Evolutionary conservation across 2,888 invertebrate species (phyloP), one percentile per base, ranked within the genome.

Genomic region (Cecidostiba fungosa): DNA sequence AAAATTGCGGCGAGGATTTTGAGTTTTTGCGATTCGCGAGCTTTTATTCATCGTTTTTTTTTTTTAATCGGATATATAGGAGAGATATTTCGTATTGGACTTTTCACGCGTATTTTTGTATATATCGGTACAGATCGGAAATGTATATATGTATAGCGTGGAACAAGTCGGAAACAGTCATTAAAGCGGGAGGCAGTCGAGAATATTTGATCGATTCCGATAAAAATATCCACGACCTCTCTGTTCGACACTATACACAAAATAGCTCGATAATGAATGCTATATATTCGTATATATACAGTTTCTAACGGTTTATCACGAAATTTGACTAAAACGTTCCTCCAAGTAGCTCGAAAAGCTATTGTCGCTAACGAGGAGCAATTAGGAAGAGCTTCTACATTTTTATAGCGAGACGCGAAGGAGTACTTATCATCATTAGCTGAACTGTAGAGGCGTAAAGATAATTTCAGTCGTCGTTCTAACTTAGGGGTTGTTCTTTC

Each of bases 181-280:
- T 39, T 47, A 47, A 26, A 23, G 39, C 32, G 12, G 14, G 36
- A 54, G 10, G 10, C 10, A 62, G 36, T 77, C 10, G 50, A n/a
- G n/a, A 62, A 62, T 70, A 50, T 69, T 79, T 50, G 62, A 79
- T 79, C 69, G 69, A 50, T 50, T 32, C n/a, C 69, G 78, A 70
- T 79, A 79, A 69, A 69, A 69, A 69, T 79, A 79, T 69, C 50
- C 69, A 32, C 32, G 78, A 79, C 78, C 78, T 79, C 50, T 47
- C n/a, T n/a, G n/a, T n/a, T n/a, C n/a, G n/a, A n/a, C n/a, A 26
- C 43, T 39, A 26, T 19, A 39, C 1, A 39, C 12, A 10, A 39
- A 39, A 39, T 10, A 39, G 39, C 39, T 39, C 39, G 12, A 39
- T 12, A 39, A 32, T 32, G 32, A 3, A 32, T 32, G 32, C 32